Evolutionary conservation across 2,888 invertebrate species (phyloP).

Genomic region (Conchocele bisecta): DNA sequence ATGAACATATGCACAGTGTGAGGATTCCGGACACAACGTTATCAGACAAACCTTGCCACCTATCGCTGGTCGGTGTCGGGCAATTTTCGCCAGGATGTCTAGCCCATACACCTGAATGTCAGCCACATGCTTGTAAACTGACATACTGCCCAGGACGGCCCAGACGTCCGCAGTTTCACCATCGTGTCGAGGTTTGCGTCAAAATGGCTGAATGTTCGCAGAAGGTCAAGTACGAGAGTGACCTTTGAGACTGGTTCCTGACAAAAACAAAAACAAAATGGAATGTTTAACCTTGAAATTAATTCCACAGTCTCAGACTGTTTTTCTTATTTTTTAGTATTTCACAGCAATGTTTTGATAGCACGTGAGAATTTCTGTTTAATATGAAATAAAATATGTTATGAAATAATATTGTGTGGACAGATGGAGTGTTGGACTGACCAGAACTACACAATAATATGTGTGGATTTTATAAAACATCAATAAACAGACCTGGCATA

Average conservation of each 20-base stretch:
- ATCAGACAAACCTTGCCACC: not conserved
- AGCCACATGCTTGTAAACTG: slow-evolving; percentile 63
- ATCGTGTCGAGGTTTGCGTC: slow-evolving; percentile 66
- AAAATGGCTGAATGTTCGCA: slow-evolving; percentile 75
- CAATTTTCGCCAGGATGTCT: slow-evolving; percentile 74
- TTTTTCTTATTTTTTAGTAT: no score
- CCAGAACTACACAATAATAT: no score
- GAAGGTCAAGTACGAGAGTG: slow-evolving; percentile 67
- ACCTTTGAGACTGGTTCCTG: slow-evolving; percentile 73
- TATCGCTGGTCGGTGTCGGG: slow-evolving; percentile 62
- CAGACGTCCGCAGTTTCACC: slow-evolving; percentile 66
- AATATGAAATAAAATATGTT: no score
- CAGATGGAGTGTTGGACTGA: no score
- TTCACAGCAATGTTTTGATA: no score
- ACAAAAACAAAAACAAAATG: slow-evolving; percentile 6
- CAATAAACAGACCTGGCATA: no score
- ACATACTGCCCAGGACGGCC: slow-evolving; percentile 77
- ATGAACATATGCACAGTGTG: no score
- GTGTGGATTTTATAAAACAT: no score
- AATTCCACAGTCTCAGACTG: no score
- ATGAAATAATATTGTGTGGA: no score
- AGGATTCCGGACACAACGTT: no score
- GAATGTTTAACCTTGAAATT: not conserved
- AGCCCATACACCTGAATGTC: slow-evolving; percentile 73
- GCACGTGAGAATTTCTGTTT: not conserved